Evolutionary conservation across 2,888 invertebrate species (phyloP).

Genomic region (Orchestes rusci): DNA sequence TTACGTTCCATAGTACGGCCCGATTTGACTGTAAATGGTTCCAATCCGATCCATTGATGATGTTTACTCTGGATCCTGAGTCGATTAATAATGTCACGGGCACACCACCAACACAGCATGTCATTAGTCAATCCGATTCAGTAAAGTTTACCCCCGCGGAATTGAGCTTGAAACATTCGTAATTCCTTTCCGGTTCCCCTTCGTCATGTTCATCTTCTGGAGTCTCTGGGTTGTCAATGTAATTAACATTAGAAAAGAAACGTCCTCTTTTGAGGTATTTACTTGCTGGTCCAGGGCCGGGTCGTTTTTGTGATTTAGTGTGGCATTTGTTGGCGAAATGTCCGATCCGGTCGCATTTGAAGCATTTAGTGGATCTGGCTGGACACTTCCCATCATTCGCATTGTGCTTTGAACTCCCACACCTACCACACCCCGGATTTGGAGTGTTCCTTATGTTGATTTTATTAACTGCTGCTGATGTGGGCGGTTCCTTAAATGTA

Average conservation of each 20-base stretch:
- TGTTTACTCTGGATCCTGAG: slow-evolving; percentile 18
- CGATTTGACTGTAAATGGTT: neutral
- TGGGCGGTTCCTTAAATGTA: slow-evolving; percentile 1
- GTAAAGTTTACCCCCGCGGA: slow-evolving; percentile 5
- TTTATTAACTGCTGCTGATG: slow-evolving; percentile 2
- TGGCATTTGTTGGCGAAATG: slow-evolving; percentile 21
- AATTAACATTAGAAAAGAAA: neutral
- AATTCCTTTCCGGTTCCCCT: slow-evolving; percentile 4
- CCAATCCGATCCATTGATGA: slow-evolving; percentile 19
- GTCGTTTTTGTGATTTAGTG: slow-evolving; percentile 4
- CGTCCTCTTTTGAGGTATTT: neutral
- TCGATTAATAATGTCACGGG: slow-evolving; percentile 13
- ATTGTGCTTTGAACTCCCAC: slow-evolving; percentile 1
- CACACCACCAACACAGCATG: too few species aligned
- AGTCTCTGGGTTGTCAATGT: slow-evolving; percentile 1
- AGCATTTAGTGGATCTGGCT: slow-evolving; percentile 18
- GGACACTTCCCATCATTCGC: slow-evolving; percentile 9
- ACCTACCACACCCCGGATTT: slow-evolving; percentile 5
- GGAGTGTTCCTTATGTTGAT: neutral
- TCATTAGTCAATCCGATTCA: slow-evolving; percentile 17
- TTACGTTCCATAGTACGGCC: neutral
- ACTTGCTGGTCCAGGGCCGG: neutral
- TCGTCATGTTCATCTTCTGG: neutral
- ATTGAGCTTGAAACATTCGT: slow-evolving; percentile 5
- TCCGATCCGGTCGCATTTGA: slow-evolving; percentile 20